phyloP scores from a whole-genome alignment of 2,888 invertebrate species.

The Morpho achilles region DNA sequence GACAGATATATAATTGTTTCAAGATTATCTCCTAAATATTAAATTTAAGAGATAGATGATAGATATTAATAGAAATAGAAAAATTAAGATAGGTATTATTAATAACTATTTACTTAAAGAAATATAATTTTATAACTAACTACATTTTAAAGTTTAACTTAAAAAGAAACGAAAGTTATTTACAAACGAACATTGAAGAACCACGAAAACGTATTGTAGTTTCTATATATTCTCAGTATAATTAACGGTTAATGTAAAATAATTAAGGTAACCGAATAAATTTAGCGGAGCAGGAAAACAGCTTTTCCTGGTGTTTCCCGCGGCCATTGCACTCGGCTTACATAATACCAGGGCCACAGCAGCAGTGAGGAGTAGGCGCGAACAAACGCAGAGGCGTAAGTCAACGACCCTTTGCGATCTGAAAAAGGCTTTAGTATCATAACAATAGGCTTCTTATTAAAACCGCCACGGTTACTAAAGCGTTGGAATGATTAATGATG shows the following conservation, averaged over 20 bases:
- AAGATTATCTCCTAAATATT: no score
- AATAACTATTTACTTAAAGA: not conserved
- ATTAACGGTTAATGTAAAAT: constrained; percentile 7
- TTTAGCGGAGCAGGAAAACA: constrained; percentile 41
- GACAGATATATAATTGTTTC: no score
- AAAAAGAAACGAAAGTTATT: constrained; percentile 24
- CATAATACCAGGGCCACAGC: constrained; percentile 72
- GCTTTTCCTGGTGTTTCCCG: constrained; percentile 56
- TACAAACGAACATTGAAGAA: constrained; percentile 28
- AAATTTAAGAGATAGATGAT: no score
- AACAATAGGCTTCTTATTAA: constrained; percentile 48
- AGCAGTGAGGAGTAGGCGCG: constrained; percentile 55
- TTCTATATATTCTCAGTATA: constrained; percentile 33
- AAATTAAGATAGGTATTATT: no score
- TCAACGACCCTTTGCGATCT: constrained; percentile 33
- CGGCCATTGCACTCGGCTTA: constrained; percentile 76
- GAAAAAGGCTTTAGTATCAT: constrained; percentile 46
- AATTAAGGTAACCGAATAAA: constrained; percentile 46
- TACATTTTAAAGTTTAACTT: not conserved
- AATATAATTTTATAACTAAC: constrained; percentile 3
- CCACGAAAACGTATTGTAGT: constrained; percentile 26
- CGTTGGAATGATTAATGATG: constrained; percentile 64
- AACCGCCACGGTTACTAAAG: constrained; percentile 39
- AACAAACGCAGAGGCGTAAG: constrained; percentile 35
- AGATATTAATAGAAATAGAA: no score